Evolutionary conservation across 2,888 invertebrate species (phyloP), one percentile per base, ranked within the genome.

Genomic region (Adelognathus sp.): DNA sequence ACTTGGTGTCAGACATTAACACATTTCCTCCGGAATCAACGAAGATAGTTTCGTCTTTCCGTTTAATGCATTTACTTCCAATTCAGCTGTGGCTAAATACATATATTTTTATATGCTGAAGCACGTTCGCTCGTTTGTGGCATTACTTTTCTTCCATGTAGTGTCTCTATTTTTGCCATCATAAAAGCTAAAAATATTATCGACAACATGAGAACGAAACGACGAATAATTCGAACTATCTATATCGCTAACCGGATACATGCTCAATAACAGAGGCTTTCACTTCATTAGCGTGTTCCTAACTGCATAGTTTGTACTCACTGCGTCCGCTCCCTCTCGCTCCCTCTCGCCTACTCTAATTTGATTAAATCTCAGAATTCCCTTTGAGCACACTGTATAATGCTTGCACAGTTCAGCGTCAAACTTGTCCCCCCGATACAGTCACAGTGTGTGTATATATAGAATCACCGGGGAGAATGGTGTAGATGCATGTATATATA

Each of bases 281-380:
- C 6, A 44, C 44, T 44, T 44, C 18, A 46, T 46, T 46, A 9
- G 46, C 9, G 18, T 16, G 18, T 21, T 18, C 9, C 2, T 21
- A 21, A 46, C 46, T 46, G 7, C 11, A 16, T 46, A 46, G 46
- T 46, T 46, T 46, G 46, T 11, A 18, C 46, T 18, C 46, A 46
- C 46, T 46, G 46, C 46, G 9, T 46, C 9, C 11, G 9, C 46
- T 46, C 46, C 9, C 0, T 44, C 44, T 50, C 50, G 11, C 50
- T 50, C 21, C 11, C n/a, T 14, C 39, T 16, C 54, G 58, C 27
- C 16, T 31, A 67, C n/a, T n/a, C n/a, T n/a, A n/a, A 67, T 61
- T 61, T 41, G 69, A 75, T 75, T 69, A 52, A 11, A 33, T 44
- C 16, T 31, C n/a, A 41, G 50, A 67, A 60, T 67, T 33, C 31